phyloP scores from a whole-genome alignment of 2,113 vertebrate genomes.

The Paramormyrops kingsleyae region DNA sequence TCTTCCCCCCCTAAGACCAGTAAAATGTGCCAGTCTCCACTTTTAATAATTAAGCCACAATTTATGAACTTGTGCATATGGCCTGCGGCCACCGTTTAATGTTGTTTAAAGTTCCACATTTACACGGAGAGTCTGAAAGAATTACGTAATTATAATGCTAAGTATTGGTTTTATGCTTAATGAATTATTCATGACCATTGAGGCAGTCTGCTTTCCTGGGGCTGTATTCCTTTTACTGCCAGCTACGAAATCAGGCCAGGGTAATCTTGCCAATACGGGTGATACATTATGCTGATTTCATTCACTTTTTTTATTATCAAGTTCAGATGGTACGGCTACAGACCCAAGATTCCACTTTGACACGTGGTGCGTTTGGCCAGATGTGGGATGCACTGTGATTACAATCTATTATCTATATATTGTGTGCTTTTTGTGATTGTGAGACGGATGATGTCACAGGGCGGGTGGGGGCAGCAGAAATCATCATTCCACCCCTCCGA shows the following conservation, averaged over 20 bases:
- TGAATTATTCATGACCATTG: conserved; percentile 4
- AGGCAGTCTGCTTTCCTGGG: not conserved
- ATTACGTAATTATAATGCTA: conserved; percentile 4
- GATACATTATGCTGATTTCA: not conserved
- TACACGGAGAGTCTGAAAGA: not conserved
- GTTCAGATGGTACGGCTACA: not conserved
- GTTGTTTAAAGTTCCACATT: not conserved
- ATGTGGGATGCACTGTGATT: not conserved
- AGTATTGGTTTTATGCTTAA: not conserved
- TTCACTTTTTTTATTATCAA: not conserved
- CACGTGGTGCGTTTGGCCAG: not conserved
- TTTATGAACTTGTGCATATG: not conserved
- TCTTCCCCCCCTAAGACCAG: not conserved
- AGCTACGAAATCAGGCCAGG: not conserved
- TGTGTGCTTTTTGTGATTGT: not conserved
- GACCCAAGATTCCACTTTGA: not conserved
- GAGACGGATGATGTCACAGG: not conserved
- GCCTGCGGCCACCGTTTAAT: not conserved
- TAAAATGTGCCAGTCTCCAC: not conserved
- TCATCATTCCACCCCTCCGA: not conserved
- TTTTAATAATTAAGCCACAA: not conserved
- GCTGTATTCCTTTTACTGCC: not conserved
- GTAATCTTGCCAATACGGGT: not conserved
- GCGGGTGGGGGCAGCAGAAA: not conserved
- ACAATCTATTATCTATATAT: not conserved